Base-by-base conservation (phyloP, 2,888 invertebrate genomes). In the Hyles lineata region DNA sequence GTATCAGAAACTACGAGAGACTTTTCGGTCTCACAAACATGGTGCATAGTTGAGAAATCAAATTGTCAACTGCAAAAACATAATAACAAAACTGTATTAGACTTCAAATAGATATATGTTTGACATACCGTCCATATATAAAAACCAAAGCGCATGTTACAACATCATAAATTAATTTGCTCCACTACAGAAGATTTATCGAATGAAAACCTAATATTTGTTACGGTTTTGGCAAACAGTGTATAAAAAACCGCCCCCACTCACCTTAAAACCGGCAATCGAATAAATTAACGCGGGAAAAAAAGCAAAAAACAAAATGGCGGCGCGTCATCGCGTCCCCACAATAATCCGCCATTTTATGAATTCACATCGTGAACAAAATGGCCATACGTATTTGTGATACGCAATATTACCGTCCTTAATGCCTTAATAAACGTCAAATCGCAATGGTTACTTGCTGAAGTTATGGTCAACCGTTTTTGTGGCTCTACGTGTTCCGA, bases 371-470 rank as follows among this genome's bases (percentile, higher is more conserved):
- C 89, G 86, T 86, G 87, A 81, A 75, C 89, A 87, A 91, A 89
- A 92, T 90, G 90, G 89, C 87, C 80, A 85, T 76, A 76, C 78
- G 81, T 87, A 83, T 87, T 89, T 88, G 86, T 85, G 89, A 88
- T 85, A 86, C 82, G 83, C 63, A 83, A 83, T 86, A 88, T 90
- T 88, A 88, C 86, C 83, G 84, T 82, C 85, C 85, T 87, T 90
- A 92, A 92, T 91, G 91, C 85, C 83, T 89, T 88, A 87, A 92
- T 92, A 92, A 92, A 90, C 88, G 92, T 92, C 91, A 91, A 93
- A 92, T 89, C 84, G 90, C 87, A 89, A 91, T 90, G 87, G 92
- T 89, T 89, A 88, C 85, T 88, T 89, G 89, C 89, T 91, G 92
- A 92, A 93, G 91, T 89, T 91, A 92, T 90, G 90, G 89, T 84